These are phyloP conservation scores for Colistium nudipinnis DNA, from an alignment of 2,113 vertebrate species.

Conservation along the genomic window DNA sequence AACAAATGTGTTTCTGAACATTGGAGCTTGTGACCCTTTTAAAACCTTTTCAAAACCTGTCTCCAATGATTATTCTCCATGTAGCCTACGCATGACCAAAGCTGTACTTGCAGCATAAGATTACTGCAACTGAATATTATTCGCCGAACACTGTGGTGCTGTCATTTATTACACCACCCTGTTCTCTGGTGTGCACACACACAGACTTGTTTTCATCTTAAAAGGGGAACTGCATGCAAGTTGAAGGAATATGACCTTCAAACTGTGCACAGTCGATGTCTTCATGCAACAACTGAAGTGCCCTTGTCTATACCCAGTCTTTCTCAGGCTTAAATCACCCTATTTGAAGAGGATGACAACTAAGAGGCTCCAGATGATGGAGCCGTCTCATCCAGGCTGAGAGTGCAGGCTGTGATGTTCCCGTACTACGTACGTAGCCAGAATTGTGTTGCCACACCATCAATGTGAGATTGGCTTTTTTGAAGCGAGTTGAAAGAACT, in stretches of 20 bases:
- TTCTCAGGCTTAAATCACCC: conserved; percentile 49
- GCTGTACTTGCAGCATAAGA: no score
- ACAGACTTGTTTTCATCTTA: not conserved
- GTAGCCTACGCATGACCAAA: no score
- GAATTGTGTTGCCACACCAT: conserved; percentile 46
- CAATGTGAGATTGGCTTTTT: conserved; percentile 54
- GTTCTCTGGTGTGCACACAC: not conserved
- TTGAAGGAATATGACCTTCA: conserved; percentile 26
- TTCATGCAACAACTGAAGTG: conserved; percentile 32
- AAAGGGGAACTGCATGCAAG: not conserved
- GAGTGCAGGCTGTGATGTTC: conserved; percentile 58
- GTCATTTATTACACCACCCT: not conserved
- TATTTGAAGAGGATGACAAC: conserved; percentile 64
- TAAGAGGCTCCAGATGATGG: conserved; percentile 60
- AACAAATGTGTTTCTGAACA: no score
- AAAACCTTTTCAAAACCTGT: no score
- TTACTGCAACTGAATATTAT: not conserved
- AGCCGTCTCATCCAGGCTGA: conserved; percentile 55
- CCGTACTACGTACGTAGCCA: conserved; percentile 50
- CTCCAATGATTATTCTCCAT: no score
- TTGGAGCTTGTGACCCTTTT: no score
- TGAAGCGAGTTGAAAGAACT: conserved; percentile 65
- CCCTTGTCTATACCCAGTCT: conserved; percentile 37
- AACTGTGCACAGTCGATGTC: conserved; percentile 22
- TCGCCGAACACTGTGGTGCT: not conserved